These are phyloP conservation scores for Haliaeetus leucogaster DNA, from an alignment of 2,113 vertebrate genomes.

Conservation along the genomic window DNA sequence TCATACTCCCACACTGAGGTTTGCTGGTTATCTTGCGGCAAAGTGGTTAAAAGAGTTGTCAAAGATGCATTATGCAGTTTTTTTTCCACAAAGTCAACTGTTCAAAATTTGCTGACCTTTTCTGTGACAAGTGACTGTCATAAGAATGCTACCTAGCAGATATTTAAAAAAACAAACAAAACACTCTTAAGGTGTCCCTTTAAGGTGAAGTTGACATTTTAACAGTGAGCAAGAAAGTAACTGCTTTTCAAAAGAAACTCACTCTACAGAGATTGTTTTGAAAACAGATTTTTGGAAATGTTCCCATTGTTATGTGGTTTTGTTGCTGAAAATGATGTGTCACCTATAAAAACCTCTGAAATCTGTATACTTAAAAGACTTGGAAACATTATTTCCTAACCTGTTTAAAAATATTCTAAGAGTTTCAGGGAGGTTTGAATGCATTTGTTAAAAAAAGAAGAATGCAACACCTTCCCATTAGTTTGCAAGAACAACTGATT, in stretches of 20 bases:
- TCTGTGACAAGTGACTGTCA: neutral
- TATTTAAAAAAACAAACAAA: neutral
- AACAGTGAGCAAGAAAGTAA: neutral
- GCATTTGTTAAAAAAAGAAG: neutral
- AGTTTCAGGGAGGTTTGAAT: neutral
- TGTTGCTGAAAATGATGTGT: neutral
- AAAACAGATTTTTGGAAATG: neutral
- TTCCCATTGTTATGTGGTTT: neutral
- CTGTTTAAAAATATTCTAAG: neutral
- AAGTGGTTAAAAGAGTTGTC: neutral
- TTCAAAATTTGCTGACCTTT: neutral
- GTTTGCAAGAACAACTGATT: neutral
- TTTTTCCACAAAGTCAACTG: neutral
- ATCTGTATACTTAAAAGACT: neutral
- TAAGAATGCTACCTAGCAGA: neutral
- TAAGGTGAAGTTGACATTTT: neutral
- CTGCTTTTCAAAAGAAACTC: neutral
- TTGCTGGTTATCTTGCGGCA: neutral
- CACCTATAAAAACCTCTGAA: neutral
- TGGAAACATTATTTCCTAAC: neutral
- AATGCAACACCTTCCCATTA: neutral
- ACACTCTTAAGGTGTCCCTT: neutral
- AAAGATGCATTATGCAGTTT: neutral
- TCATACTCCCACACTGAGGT: neutral
- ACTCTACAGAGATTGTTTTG: neutral